A percentile compares a stretch with the other conserved stretches of the same genome.
phyloP scores from a whole-genome alignment of 1,140 invertebrate genomes.

The fruit fly (Drosophila melanogaster) region DNA sequence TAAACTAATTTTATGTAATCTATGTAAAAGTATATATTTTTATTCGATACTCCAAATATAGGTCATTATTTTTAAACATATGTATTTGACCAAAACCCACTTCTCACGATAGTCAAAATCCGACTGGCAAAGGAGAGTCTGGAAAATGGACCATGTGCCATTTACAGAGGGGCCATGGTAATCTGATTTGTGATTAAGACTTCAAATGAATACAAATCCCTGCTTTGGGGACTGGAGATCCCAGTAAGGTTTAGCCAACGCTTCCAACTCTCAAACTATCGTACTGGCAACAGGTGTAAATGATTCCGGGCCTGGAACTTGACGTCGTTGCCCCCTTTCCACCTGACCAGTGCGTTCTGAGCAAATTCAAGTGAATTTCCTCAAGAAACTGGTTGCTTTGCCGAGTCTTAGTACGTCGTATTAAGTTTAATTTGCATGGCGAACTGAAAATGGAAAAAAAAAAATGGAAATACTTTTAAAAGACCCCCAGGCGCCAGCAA shows the following conservation, averaged over 20 bases:
- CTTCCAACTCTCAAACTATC: conserved; percentile 26
- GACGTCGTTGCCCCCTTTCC: conserved; percentile 10
- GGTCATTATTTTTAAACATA: too few species aligned
- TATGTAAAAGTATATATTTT: too few species aligned
- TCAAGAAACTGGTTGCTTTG: conserved; percentile 57
- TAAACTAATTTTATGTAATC: neutral
- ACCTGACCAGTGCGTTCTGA: conserved; percentile 46
- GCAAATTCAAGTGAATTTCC: conserved; percentile 47
- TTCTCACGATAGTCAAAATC: conserved; percentile 1
- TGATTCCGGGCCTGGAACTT: conserved; percentile 53
- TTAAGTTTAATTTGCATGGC: conserved; percentile 71
- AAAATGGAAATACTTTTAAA: conserved; percentile 37
- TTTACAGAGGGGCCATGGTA: conserved; percentile 32
- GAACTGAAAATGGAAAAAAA: conserved; percentile 15
- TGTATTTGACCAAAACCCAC: neutral
- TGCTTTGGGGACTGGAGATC: neutral
- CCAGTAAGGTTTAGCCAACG: conserved; percentile 2
- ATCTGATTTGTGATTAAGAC: conserved; percentile 38
- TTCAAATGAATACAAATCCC: conserved; percentile 52
- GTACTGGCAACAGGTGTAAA: conserved; percentile 59
- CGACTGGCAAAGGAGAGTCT: conserved; percentile 18
- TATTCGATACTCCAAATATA: too few species aligned
- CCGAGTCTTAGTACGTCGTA: conserved; percentile 52
- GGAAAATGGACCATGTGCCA: conserved; percentile 52
- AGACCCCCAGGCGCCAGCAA: conserved; percentile 43